A percentile compares a stretch with the other conserved stretches of the same genome.
These are phyloP conservation scores for Galeruca laticollis DNA, from an alignment of 2,888 invertebrate genomes.

Conservation along the genomic window DNA sequence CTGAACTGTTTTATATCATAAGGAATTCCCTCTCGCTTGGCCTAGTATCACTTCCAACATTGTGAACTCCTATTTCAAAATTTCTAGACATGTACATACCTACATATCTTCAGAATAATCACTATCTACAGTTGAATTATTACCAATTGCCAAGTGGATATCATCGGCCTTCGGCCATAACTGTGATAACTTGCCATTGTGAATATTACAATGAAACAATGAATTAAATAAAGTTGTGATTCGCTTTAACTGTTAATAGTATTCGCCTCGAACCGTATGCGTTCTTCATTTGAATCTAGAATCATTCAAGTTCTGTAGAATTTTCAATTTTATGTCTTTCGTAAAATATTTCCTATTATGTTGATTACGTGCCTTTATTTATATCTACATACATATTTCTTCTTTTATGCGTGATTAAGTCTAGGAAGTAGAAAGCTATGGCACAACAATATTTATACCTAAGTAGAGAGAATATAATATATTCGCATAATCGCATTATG, in stretches of 20 bases:
- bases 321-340: slow-evolving; percentile 5
- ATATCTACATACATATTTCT: background rate
- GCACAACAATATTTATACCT: background rate
- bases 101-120: slow-evolving; percentile 22
- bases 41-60: no score
- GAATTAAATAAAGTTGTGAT: slow-evolving; percentile 36
- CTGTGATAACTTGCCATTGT: slow-evolving; percentile 32
- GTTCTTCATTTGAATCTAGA: slow-evolving; percentile 9
- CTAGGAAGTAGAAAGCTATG: background rate
- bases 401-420: slow-evolving; percentile 2
- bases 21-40: no score
- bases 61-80: no score
- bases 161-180: slow-evolving; percentile 24
- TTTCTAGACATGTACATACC: no score
- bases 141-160: slow-evolving; percentile 28
- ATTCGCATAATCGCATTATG: background rate
- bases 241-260: slow-evolving; percentile 30
- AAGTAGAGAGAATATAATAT: background rate
- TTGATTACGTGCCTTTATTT: slow-evolving; percentile 1
- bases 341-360: background rate
- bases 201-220: slow-evolving; percentile 35
- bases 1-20: no score
- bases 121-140: slow-evolving; percentile 13
- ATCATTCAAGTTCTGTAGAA: slow-evolving; percentile 3
- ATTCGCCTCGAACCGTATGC: slow-evolving; percentile 30